Conservation (phyloP, 2,113 vertebrate genomes). For the Osmerus eperlanus region DNA sequence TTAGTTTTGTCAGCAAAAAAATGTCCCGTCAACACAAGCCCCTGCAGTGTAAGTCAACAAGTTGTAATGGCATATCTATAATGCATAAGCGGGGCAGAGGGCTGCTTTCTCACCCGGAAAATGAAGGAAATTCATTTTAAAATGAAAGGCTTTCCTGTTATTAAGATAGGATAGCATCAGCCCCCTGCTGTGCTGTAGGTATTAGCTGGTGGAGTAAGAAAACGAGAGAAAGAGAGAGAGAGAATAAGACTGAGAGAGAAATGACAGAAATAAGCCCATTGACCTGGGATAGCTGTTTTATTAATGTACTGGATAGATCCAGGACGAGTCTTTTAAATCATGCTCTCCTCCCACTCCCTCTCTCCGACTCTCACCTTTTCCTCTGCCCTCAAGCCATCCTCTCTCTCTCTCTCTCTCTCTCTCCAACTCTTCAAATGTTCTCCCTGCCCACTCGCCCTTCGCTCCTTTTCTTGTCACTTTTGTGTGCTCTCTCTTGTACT, state of each 20-base stretch:
- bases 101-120: slow-evolving; percentile 24
- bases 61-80: slow-evolving; percentile 56
- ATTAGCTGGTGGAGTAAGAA: neutral
- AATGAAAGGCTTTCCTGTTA: slow-evolving; percentile 47
- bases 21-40: slow-evolving; percentile 39
- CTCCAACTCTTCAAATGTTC: slow-evolving; percentile 19
- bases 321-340: slow-evolving; percentile 42
- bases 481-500: slow-evolving; percentile 23
- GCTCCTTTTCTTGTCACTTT: slow-evolving; percentile 8
- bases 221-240: slow-evolving; percentile 14
- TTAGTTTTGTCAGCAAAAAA: slow-evolving; percentile 44
- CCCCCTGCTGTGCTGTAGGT: slow-evolving; percentile 23
- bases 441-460: slow-evolving; percentile 7
- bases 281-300: slow-evolving; percentile 40
- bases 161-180: slow-evolving; percentile 31
- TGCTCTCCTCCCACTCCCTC: slow-evolving; percentile 20
- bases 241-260: neutral
- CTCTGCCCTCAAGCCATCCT: slow-evolving; percentile 26
- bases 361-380: slow-evolving; percentile 13
- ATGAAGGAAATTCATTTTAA: slow-evolving; percentile 22
- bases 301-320: slow-evolving; percentile 42
- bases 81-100: slow-evolving; percentile 35
- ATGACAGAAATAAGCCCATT: neutral
- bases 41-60: slow-evolving; percentile 49
- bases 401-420: slow-evolving; percentile 16